These are phyloP conservation scores for Macroteleia sp. DNA, from an alignment of 2,888 invertebrate species.

Conservation along the genomic window DNA sequence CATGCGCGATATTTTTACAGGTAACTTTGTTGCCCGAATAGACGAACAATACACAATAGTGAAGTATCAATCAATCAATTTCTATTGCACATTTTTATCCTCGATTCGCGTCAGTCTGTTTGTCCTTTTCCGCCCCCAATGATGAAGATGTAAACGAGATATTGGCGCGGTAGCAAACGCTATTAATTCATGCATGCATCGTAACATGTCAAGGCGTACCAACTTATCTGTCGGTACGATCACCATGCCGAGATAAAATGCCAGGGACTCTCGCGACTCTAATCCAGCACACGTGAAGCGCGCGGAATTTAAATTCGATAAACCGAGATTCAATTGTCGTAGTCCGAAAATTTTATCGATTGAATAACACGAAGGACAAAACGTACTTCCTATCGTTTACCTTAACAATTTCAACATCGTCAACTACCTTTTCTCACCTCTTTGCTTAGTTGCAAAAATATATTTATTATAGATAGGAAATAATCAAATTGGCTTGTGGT, in stretches of 20 bases:
- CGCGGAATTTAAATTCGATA: constrained; percentile 59
- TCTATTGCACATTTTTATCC: constrained; percentile 44
- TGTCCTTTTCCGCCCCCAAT: constrained; percentile 26
- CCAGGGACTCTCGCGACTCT: constrained; percentile 32
- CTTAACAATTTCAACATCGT: too few species aligned
- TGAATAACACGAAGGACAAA: neutral
- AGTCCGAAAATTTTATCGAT: constrained; percentile 23
- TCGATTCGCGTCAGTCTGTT: constrained; percentile 42
- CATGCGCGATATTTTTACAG: constrained; percentile 17
- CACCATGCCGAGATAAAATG: constrained; percentile 80
- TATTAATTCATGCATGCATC: constrained; percentile 83
- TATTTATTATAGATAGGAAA: neutral
- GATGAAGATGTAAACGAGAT: constrained; percentile 79
- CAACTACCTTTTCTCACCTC: neutral
- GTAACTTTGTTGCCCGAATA: constrained; percentile 3
- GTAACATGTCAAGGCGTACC: constrained; percentile 80
- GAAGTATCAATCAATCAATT: constrained; percentile 41
- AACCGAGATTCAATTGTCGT: constrained; percentile 28
- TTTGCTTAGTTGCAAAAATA: neutral
- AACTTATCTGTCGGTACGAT: constrained; percentile 79
- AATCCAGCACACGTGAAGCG: constrained; percentile 35
- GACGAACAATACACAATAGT: constrained; percentile 31
- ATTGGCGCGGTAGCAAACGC: constrained; percentile 72
- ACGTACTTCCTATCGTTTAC: too few species aligned
- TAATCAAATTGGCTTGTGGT: constrained; percentile 10